phyloP scores from a whole-genome alignment of 2,113 vertebrate genomes.

The Phaetusa simplex region DNA sequence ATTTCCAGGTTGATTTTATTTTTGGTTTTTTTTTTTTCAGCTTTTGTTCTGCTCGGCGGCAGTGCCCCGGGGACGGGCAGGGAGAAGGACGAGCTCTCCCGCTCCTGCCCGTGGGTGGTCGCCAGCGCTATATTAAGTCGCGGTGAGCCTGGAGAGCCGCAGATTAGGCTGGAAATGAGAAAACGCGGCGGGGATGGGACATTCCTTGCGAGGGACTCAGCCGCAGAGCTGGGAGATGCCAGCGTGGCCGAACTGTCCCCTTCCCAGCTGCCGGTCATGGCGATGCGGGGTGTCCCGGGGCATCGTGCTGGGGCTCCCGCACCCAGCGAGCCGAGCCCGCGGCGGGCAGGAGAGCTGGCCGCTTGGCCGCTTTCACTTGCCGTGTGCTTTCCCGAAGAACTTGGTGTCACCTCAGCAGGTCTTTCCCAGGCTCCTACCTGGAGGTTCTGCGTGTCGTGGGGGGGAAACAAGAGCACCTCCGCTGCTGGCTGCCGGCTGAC shows the following conservation, averaged over 20 bases:
- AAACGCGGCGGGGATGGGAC: neutral
- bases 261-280: neutral
- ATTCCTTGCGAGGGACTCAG: neutral
- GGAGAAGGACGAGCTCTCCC: neutral
- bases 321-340: rapidly evolving
- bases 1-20: neutral
- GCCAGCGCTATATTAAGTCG: neutral
- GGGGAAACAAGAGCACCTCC: neutral
- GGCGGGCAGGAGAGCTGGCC: neutral
- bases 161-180: conserved; percentile 39
- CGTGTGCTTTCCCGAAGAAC: neutral
- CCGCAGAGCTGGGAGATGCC: neutral
- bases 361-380: neutral
- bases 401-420: neutral
- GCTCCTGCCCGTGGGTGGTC: neutral
- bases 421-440: neutral
- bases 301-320: neutral
- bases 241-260: rapidly evolving
- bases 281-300: rapidly evolving
- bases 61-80: rapidly evolving
- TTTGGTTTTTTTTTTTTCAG: neutral
- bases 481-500: neutral
- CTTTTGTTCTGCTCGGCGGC: rapidly evolving
- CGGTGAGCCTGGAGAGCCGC: neutral
- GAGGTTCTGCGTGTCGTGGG: neutral